Conservation (phyloP, 2,888 invertebrate genomes). For the Trissolcus brochymenae region DNA sequence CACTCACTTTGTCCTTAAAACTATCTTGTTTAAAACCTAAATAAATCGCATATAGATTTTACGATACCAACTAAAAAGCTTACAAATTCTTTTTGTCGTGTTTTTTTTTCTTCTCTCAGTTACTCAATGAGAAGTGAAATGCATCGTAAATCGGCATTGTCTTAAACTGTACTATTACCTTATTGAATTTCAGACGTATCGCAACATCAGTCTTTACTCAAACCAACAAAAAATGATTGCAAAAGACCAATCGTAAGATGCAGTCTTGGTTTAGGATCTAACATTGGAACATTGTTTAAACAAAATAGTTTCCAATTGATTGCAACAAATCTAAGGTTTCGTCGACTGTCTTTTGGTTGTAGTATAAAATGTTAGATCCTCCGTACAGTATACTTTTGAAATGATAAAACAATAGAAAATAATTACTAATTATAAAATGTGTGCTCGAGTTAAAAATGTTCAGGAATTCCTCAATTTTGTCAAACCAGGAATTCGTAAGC, state of each 20-base stretch:
- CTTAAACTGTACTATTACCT: not conserved
- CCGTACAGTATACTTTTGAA: too few species aligned
- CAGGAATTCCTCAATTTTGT: too few species aligned
- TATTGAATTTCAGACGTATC: conserved; percentile 6
- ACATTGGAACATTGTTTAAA: not conserved
- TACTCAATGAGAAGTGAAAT: not conserved
- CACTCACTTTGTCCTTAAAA: conserved; percentile 13
- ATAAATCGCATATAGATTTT: conserved; percentile 4
- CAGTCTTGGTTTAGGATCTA: conserved; percentile 23
- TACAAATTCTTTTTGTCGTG: not conserved
- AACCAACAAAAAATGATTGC: conserved; percentile 6
- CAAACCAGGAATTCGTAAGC: not conserved
- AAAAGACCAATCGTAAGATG: conserved; percentile 12
- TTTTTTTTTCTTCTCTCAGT: not conserved
- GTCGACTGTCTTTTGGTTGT: not conserved
- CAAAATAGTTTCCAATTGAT: not conserved
- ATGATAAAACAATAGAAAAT: too few species aligned
- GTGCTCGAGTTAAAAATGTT: too few species aligned
- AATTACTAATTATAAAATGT: too few species aligned
- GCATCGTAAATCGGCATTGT: not conserved
- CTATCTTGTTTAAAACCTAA: not conserved
- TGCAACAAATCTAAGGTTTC: not conserved
- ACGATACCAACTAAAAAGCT: not conserved
- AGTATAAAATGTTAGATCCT: too few species aligned
- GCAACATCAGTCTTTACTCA: conserved; percentile 35